Conservation (phyloP, 2,888 invertebrate genomes). For the Cerastis leucographa region DNA sequence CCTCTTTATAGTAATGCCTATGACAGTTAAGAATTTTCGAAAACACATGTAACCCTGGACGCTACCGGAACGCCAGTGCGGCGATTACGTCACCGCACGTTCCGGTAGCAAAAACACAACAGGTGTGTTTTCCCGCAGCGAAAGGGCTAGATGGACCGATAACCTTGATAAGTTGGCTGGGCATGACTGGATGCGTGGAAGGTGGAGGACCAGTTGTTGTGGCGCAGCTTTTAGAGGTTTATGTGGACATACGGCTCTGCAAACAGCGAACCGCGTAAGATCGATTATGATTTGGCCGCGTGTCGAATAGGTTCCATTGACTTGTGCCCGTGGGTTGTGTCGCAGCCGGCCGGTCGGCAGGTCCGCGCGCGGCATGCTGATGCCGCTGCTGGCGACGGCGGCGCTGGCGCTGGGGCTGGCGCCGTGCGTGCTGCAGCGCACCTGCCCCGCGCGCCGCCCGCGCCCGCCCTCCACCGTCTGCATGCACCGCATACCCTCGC, state of each 20-base stretch:
- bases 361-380: conserved; percentile 62
- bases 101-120: no score
- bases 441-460: conserved; percentile 71
- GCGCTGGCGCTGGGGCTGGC: conserved; percentile 76
- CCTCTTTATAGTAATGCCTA: not conserved
- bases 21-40: no score
- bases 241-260: no score
- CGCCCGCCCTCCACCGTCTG: conserved; percentile 81
- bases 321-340: not conserved
- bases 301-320: not conserved
- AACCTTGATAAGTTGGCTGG: not conserved
- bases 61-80: no score
- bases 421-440: conserved; percentile 83
- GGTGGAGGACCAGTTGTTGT: not conserved
- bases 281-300: no score
- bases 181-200: not conserved
- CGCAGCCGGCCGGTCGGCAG: conserved; percentile 12
- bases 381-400: conserved; percentile 74
- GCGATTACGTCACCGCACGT: no score
- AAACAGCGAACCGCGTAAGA: not conserved
- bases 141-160: no score
- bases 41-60: no score
- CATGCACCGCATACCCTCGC: conserved; percentile 79
- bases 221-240: not conserved
- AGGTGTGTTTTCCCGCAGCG: no score